Evolutionary conservation across 2,797 vertebrate species (phyloP), one percentile per base, ranked within the genome.

Genomic region (Halcyon badia): DNA sequence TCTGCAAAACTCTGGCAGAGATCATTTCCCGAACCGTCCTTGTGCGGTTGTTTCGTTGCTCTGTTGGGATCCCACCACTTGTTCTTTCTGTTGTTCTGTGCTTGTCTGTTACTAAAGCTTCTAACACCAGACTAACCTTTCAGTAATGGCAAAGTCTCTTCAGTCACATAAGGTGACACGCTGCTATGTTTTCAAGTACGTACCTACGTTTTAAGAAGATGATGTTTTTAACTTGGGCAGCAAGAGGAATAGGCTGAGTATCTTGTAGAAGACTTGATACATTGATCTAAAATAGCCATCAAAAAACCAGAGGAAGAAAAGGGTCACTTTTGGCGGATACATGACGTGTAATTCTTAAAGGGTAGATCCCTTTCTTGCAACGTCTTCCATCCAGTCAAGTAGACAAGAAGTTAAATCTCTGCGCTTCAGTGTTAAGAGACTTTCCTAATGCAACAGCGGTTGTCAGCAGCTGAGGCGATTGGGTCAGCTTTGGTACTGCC

Each of bases 381-480:
- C 8, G 30, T 14, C 17, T 75, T n/a, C 17, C 30, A 62, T 42
- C 24, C 71, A 14, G 11, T 49, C 64, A 14, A 10, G 41, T 21
- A 48, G n/a, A 28, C 2, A 8, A 78, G 33, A n/a, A 37, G 46
- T 46, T 52, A 11, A 26, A 11, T 41, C 15, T n/a, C 26, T 1
- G 25, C 35, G 42, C 72, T 88, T 33, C 18, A 18, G 8, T 54
- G 83, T 60, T 64, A 24, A 21, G 51, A 28, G 11, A 6, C 33
- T 62, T 75, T 14, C 61, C n/a, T 21, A 2, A 5, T 8, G 17
- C 61, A 44, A 3, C 42, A 39, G 25, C 3, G 12, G 6, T 31
- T 1, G 3, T 3, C 33, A n/a, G 46, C 84, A 81, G 30, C 62
- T 37, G 9, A 24, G 25, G 24, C 2, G 5, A 1, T 3, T 10